These are phyloP conservation scores for Crematogaster levior DNA, from an alignment of 2,888 invertebrate species.

Conservation along the genomic window DNA sequence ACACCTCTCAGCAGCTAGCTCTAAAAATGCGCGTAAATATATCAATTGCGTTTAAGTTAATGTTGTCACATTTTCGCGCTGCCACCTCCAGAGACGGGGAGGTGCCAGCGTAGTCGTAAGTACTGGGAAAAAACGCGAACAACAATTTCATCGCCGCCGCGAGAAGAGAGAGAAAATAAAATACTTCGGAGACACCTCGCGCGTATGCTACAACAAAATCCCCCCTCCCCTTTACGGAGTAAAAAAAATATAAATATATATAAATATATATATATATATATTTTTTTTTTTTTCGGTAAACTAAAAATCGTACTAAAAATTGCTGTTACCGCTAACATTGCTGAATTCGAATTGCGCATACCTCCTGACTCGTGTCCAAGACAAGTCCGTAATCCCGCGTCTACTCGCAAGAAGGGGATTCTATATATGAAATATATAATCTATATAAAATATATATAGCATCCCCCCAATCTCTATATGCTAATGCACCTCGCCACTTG, in stretches of 20 bases:
- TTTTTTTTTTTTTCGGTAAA: too few relatives aligned
- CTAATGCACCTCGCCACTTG: constrained; percentile 9
- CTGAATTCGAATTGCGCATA: constrained; percentile 21
- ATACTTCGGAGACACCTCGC: constrained; percentile 14
- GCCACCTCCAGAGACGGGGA: constrained; percentile 30
- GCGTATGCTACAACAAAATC: neutral
- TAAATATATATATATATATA: too few relatives aligned
- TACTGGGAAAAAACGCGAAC: constrained; percentile 51
- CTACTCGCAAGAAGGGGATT: neutral
- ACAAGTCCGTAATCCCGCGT: constrained; percentile 15
- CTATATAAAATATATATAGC: constrained; percentile 7
- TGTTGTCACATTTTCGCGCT: constrained; percentile 42
- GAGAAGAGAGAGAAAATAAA: constrained; percentile 54
- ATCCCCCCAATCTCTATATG: neutral
- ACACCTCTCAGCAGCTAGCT: neutral
- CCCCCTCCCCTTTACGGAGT: neutral
- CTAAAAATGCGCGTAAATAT: constrained; percentile 27
- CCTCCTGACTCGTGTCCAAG: constrained; percentile 18
- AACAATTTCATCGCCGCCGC: constrained; percentile 20
- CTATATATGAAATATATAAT: constrained; percentile 13
- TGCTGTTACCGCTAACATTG: constrained; percentile 11
- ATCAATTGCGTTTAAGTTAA: constrained; percentile 21
- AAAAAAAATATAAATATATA: constrained; percentile 16
- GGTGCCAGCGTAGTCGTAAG: constrained; percentile 39
- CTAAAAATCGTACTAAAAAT: constrained; percentile 19